Base-by-base conservation (phyloP, 2,113 vertebrate genomes). In the Mustela lutreola region DNA sequence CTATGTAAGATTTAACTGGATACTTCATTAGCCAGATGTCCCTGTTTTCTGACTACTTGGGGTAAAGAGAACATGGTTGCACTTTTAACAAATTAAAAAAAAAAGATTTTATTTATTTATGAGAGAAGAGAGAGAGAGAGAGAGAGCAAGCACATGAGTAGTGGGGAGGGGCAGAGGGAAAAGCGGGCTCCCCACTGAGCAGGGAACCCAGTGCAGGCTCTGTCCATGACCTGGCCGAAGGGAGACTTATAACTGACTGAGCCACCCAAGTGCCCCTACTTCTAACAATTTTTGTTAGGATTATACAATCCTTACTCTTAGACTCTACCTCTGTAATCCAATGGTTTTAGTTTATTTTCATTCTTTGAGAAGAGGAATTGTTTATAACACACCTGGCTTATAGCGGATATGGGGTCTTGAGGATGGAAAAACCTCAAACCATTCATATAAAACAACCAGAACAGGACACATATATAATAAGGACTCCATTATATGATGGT, bases 51-150 rank as follows among this genome's bases (percentile, higher is more conserved):
- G 36, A 70, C n/a, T 63, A 80, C 36, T 91, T 95, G 10, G 65
- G 33, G 18, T 70, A 65, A 91, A 53, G 19, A 84, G 50, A 88
- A 48, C 16, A 70, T 94, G 63, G n/a, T 4, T 91, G 3, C 7
- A 73, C 22, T 95, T 95, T 63, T 9, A 82, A 71, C n/a, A 88
- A 87, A 65, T 73, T 89, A 65, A 63, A 79, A 4, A 70, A n/a
- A n/a, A 65, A 33, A 67, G 33, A 70, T 21, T 36, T 70, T 70
- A 70, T 70, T 70, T 70, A 21, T 70, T 70, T 70, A 70, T 19
- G 33, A 70, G 67, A 36, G n/a, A 36, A 70, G 33, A 70, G 16
- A 70, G 16, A 70, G 67, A n/a, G n/a, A 36, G 65, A 8, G 2
- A 50, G 33, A 0, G 8, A 70, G 67, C 67, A 70, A 70, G 67